phyloP scores from a whole-genome alignment of 2,888 invertebrate genomes.

The Pheosia gnoma region DNA sequence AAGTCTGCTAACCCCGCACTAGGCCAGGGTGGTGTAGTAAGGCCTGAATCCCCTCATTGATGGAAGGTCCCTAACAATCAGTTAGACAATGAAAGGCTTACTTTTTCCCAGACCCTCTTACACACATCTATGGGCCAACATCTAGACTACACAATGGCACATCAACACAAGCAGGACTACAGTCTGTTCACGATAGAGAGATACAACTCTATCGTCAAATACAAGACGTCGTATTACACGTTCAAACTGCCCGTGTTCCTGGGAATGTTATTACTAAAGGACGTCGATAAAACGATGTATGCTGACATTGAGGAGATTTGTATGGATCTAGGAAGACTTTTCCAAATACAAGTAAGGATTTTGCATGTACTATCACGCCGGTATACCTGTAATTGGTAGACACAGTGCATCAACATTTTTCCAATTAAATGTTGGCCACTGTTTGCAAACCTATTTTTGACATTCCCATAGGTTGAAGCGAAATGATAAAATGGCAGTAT shows the following conservation, averaged over 20 bases:
- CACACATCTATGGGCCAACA: slow-evolving; percentile 92
- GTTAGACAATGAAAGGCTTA: too few species aligned
- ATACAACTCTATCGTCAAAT: slow-evolving; percentile 92
- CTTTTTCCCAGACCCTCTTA: slow-evolving; percentile 63
- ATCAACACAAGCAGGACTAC: slow-evolving; percentile 54
- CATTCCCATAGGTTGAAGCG: too few species aligned
- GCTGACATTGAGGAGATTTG: slow-evolving; percentile 90
- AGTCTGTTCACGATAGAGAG: slow-evolving; percentile 89
- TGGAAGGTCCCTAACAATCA: too few species aligned
- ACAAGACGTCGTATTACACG: slow-evolving; percentile 95
- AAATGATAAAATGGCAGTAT: too few species aligned
- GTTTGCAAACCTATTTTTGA: too few species aligned
- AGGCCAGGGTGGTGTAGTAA: too few species aligned
- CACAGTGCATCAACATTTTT: too few species aligned
- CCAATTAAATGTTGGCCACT: too few species aligned
- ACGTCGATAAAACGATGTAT: slow-evolving; percentile 86
- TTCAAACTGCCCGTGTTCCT: slow-evolving; percentile 94
- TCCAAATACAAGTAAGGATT: slow-evolving; percentile 91
- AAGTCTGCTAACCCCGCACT: too few species aligned
- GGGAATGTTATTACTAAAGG: slow-evolving; percentile 92
- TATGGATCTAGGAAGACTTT: slow-evolving; percentile 94
- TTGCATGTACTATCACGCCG: background rate
- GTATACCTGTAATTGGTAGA: background rate
- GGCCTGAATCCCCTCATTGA: too few species aligned
- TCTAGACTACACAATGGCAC: slow-evolving; percentile 88